Base-by-base conservation (phyloP, 2,797 vertebrate species). In the Strix occidentalis region DNA sequence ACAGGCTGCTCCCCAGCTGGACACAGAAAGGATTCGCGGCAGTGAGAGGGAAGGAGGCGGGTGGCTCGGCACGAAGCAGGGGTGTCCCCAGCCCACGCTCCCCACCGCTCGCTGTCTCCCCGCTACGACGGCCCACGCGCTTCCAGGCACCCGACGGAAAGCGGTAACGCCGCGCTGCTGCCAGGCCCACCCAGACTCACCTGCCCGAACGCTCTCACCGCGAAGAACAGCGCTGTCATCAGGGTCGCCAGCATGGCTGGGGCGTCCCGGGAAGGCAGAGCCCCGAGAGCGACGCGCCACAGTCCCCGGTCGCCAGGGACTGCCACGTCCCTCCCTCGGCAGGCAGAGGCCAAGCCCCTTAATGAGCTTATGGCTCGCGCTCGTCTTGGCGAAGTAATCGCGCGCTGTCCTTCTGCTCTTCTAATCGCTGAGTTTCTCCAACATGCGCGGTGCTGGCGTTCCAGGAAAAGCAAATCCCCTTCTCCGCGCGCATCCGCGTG, bases 191-290 rank as follows among this genome's bases (percentile, higher is more conserved):
- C 35, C 11, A 0, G 35, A 91, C 98, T 98, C 98, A 99, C 98
- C 98, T 98, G 98, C 28, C 98, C 98, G 75, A 98, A 97, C 0
- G 97, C 98, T 93, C 93, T 97, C 94, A 99, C 98, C 97, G 98
- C 96, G 24, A 99, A 96, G 83, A 98, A 99, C 95, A 99, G 98
- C 4, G 98, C 98, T 37, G 98, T 99, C 95, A 99, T 97, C 98
- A 99, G 98, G 53, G 98, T 98, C 31, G 98, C 98, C 98, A 99
- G 97, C 99, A 99, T 99, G 97, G 95, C 94, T 41, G 26, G 58
- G 46, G 23, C 0, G 33, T 6, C 8, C 45, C 0, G 2, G 68
- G 60, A 5, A 37, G 41, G 9, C 51, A 12, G 8, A 26, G 64
- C 74, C 24, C 48, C 2, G 46, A 3, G 5, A 87, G 61, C 57